phyloP scores from a whole-genome alignment of 2,888 invertebrate species.

The Malacosoma neustria region DNA sequence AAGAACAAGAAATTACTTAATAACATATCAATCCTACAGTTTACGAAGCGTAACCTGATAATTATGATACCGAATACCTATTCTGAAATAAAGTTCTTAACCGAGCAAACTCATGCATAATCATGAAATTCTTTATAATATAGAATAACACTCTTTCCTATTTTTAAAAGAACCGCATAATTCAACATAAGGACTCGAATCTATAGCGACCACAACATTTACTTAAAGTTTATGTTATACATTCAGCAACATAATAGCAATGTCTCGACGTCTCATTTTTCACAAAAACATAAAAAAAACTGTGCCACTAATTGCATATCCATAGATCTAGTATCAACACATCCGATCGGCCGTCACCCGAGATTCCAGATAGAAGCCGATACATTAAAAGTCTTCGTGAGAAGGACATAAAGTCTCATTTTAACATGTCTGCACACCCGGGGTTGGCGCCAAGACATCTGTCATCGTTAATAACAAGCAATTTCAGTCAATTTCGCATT shows the following conservation, averaged over 20 bases:
- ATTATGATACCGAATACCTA: slow-evolving; percentile 19
- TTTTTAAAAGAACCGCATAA: too few relatives aligned
- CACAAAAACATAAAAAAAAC: slow-evolving; percentile 26
- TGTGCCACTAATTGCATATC: slow-evolving; percentile 65
- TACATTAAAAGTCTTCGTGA: slow-evolving; percentile 20
- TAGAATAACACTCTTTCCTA: slow-evolving; percentile 6
- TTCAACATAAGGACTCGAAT: too few relatives aligned
- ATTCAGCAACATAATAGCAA: slow-evolving; percentile 12
- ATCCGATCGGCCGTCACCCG: slow-evolving; percentile 49
- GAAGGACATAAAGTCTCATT: slow-evolving; percentile 20
- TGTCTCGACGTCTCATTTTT: slow-evolving; percentile 31
- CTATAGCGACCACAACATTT: slow-evolving; percentile 10
- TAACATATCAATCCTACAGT: slow-evolving; percentile 25
- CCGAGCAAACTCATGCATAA: slow-evolving; percentile 8
- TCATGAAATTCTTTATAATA: slow-evolving; percentile 8
- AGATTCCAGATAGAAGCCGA: slow-evolving; percentile 20
- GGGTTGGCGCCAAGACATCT: slow-evolving; percentile 69
- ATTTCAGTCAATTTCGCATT: slow-evolving; percentile 72
- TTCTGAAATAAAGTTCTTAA: slow-evolving; percentile 8
- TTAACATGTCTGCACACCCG: slow-evolving; percentile 9
- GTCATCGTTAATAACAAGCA: slow-evolving; percentile 73
- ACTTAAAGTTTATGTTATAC: too few relatives aligned
- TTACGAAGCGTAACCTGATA: slow-evolving; percentile 25
- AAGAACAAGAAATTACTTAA: slow-evolving; percentile 13
- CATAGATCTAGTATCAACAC: slow-evolving; percentile 63